Conservation (phyloP, 2,797 vertebrate genomes). For the Philypnodon macrostomus region DNA sequence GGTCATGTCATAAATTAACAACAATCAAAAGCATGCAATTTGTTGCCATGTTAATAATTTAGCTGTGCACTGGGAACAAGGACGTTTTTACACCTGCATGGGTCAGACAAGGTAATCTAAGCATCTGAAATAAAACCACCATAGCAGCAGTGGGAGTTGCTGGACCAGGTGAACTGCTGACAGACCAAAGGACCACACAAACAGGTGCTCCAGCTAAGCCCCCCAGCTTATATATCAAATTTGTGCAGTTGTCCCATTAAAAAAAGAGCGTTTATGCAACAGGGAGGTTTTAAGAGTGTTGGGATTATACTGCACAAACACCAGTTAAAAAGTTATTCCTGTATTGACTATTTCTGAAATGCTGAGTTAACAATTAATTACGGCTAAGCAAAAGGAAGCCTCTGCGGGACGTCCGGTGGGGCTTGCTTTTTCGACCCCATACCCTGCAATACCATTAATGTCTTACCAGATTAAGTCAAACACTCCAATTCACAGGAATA, state of each 20-base stretch:
- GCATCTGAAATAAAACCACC: no score
- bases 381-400: conserved; percentile 37
- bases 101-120: not conserved
- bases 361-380: conserved; percentile 62
- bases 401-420: conserved; percentile 33
- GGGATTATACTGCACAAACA: conserved; percentile 4
- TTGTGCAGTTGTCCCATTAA: conserved; percentile 2
- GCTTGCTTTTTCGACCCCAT: conserved; percentile 44
- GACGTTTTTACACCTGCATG: no score
- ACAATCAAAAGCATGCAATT: conserved; percentile 1
- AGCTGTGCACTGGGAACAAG: no score
- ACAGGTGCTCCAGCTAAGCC: conserved; percentile 28
- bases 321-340: conserved; percentile 15
- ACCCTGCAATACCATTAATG: conserved; percentile 58
- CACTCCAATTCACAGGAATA: conserved; percentile 47
- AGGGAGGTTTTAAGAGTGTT: not conserved
- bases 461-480: conserved; percentile 63
- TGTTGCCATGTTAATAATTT: conserved; percentile 52
- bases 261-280: not conserved
- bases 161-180: conserved; percentile 9
- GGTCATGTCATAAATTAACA: conserved; percentile 4
- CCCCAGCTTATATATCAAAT: conserved; percentile 8
- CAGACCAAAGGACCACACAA: conserved; percentile 14
- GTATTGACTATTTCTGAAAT: conserved; percentile 45
- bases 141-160: not conserved